Evolutionary conservation across 2,888 invertebrate species (phyloP).

Genomic region (Autographa pulchrina): DNA sequence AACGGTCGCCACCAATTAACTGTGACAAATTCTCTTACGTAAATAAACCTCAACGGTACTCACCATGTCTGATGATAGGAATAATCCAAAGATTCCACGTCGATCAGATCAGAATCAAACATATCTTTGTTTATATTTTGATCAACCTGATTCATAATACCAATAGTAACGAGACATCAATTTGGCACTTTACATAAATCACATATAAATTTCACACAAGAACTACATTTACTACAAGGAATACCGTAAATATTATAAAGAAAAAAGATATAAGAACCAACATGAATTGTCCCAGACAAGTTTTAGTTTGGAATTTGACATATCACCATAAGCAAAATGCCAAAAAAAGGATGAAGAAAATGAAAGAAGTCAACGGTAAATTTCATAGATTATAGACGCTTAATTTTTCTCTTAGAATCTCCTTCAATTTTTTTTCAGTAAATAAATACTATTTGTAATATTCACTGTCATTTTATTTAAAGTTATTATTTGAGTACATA

Average conservation of each 20-base stretch:
- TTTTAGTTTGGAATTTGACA: slow-evolving; percentile 87
- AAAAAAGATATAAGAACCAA: slow-evolving; percentile 80
- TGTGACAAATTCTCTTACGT: slow-evolving; percentile 23
- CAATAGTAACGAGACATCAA: slow-evolving; percentile 82
- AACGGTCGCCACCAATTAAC: slow-evolving; percentile 26
- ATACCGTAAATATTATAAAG: slow-evolving; percentile 80
- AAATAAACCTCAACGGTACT: slow-evolving; percentile 63
- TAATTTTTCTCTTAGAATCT: background rate
- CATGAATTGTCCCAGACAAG: slow-evolving; percentile 82
- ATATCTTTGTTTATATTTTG: slow-evolving; percentile 90
- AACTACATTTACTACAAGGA: slow-evolving; percentile 81
- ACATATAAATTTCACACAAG: slow-evolving; percentile 78
- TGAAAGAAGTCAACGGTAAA: slow-evolving; percentile 76
- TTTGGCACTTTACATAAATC: slow-evolving; percentile 86
- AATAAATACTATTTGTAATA: too few relatives aligned
- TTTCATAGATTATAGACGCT: slow-evolving; percentile 68
- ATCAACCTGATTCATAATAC: slow-evolving; percentile 86
- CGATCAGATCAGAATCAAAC: slow-evolving; percentile 88
- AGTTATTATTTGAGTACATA: background rate
- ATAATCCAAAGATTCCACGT: slow-evolving; percentile 89
- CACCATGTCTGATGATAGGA: slow-evolving; percentile 90
- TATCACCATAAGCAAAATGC: slow-evolving; percentile 74
- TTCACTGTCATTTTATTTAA: background rate
- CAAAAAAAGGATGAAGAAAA: slow-evolving; percentile 71
- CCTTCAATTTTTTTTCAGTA: too few relatives aligned